Percentiles rank a stretch among this genome's conserved stretches.
These are phyloP conservation scores for Gallinago nigripennis DNA, from an alignment of 2,797 vertebrate genomes.

Conservation along the genomic window DNA sequence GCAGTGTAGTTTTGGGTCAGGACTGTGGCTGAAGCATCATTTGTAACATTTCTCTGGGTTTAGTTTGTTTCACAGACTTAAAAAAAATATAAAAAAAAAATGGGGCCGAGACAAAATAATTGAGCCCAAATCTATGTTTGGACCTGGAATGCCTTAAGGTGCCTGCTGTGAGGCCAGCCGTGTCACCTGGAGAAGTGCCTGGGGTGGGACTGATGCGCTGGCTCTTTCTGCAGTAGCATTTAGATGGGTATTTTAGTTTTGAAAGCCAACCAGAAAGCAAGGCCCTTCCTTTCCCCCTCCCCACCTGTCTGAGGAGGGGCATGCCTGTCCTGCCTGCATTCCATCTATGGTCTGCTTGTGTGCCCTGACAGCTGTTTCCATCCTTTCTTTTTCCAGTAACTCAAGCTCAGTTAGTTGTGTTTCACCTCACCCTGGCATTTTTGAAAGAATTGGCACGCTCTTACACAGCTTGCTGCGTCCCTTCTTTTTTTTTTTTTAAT, in stretches of 20 bases:
- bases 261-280: not conserved
- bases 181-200: not conserved
- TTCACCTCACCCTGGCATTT: not conserved
- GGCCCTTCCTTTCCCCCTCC: not conserved
- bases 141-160: fast-evolving
- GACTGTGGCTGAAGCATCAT: not conserved
- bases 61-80: not conserved
- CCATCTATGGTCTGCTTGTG: fast-evolving
- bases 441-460: not conserved
- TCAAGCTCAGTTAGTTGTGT: not conserved
- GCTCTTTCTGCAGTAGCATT: not conserved
- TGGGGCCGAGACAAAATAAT: not conserved
- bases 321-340: not conserved
- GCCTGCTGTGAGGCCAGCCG: not conserved
- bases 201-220: not conserved
- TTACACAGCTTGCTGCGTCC: not conserved
- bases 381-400: not conserved
- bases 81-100: not conserved
- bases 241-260: not conserved
- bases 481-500: not conserved
- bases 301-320: not conserved
- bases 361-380: not conserved
- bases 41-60: not conserved
- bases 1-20: not conserved
- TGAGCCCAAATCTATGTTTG: not conserved